Conservation (phyloP, 2,797 vertebrate species). For the Cossypha heuglini region DNA sequence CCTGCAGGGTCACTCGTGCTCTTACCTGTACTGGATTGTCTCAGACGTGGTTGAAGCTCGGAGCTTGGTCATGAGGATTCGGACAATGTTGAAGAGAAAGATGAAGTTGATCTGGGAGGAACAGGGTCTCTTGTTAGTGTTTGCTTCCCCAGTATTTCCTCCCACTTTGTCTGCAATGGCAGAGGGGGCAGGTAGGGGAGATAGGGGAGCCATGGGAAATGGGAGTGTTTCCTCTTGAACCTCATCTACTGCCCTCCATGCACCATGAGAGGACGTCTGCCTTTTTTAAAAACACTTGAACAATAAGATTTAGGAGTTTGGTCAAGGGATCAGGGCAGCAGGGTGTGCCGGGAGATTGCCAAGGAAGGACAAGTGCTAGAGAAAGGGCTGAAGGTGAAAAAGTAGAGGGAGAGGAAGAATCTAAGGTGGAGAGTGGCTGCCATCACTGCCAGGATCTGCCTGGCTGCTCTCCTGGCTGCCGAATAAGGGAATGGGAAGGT, state of each 20-base stretch:
- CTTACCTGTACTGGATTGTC: slow-evolving; percentile 94
- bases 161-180: neutral
- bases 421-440: neutral
- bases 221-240: neutral
- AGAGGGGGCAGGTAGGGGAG: rapidly evolving
- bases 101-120: slow-evolving; percentile 91
- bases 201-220: neutral
- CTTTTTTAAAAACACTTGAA: neutral
- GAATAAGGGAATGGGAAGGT: rapidly evolving
- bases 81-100: slow-evolving; percentile 93
- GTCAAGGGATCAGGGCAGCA: neutral
- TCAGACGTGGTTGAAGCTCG: slow-evolving; percentile 93
- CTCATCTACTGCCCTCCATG: neutral
- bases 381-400: neutral
- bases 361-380: neutral
- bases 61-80: slow-evolving; percentile 95
- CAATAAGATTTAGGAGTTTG: neutral
- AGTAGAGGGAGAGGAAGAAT: neutral
- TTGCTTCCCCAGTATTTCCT: neutral
- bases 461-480: neutral
- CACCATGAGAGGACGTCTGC: too few relatives aligned
- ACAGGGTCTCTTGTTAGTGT: neutral
- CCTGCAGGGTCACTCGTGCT: rapidly evolving
- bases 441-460: neutral
- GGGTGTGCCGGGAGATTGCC: neutral